Percentiles rank a stretch among this genome's conserved stretches.
phyloP scores from a whole-genome alignment of 2,797 vertebrate species.

The Mus spretus region DNA sequence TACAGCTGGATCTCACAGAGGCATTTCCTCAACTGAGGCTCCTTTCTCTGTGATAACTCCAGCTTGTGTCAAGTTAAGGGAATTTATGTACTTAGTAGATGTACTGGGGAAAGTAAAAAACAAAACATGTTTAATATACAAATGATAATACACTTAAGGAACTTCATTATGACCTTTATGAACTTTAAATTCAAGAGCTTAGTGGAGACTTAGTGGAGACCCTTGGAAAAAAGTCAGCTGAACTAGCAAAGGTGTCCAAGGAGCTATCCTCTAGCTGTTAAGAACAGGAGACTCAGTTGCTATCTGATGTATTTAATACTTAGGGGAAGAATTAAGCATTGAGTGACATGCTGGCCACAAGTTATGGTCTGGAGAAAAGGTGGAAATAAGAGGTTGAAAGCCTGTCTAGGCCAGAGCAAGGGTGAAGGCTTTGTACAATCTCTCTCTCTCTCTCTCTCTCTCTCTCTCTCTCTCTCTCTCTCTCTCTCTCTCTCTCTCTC shows the following conservation, averaged over 20 bases:
- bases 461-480: no score
- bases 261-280: not conserved
- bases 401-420: not conserved
- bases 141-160: not conserved
- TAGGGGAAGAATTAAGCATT: not conserved
- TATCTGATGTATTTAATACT: not conserved
- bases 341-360: not conserved
- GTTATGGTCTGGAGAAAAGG: not conserved
- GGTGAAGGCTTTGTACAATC: not conserved
- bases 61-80: not conserved
- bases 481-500: no score
- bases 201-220: not conserved
- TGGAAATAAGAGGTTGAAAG: not conserved
- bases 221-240: not conserved
- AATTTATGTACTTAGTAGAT: not conserved
- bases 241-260: not conserved
- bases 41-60: not conserved
- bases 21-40: not conserved
- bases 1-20: not conserved
- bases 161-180: not conserved
- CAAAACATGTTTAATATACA: not conserved
- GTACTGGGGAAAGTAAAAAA: not conserved
- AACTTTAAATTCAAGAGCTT: not conserved
- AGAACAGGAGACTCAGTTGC: not conserved
- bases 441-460: no score